These are phyloP conservation scores for Drosophila bocki DNA, from an alignment of 1,140 invertebrate species.

Conservation along the genomic window DNA sequence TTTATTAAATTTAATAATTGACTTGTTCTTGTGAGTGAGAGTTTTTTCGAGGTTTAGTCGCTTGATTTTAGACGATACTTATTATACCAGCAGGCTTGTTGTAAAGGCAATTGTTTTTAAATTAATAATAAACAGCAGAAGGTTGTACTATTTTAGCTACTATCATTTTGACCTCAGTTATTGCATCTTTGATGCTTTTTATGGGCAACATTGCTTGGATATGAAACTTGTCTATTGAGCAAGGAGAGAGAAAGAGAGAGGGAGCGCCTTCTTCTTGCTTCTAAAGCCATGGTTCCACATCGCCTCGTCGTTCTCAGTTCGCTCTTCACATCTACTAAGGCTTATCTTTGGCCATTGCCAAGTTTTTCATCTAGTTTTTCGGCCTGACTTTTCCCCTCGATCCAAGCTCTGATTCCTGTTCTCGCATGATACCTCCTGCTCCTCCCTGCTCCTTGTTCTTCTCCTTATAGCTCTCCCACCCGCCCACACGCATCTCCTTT, in stretches of 20 bases:
- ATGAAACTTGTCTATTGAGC: constrained; percentile 73
- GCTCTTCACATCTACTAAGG: constrained; percentile 39
- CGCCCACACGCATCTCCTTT: constrained; percentile 72
- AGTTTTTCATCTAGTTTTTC: constrained; percentile 78
- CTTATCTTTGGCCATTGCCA: constrained; percentile 64
- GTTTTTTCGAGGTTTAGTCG: background rate
- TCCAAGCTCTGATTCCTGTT: constrained; percentile 32
- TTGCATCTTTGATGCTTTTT: constrained; percentile 53
- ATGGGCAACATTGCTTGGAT: constrained; percentile 39
- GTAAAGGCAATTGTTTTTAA: constrained; percentile 11
- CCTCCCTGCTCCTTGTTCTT: background rate
- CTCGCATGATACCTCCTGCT: constrained; percentile 16
- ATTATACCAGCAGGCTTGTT: background rate
- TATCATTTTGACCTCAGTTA: constrained; percentile 36
- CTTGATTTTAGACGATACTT: constrained; percentile 1
- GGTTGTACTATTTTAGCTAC: constrained; percentile 12
- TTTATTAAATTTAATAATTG: constrained; percentile 12
- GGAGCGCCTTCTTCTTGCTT: constrained; percentile 9
- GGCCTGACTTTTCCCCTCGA: constrained; percentile 21
- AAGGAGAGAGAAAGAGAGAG: background rate
- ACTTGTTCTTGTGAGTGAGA: background rate
- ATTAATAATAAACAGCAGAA: constrained; percentile 13
- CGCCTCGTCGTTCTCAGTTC: constrained; percentile 14
- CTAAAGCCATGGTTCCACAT: constrained; percentile 4
- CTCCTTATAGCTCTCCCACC: constrained; percentile 25